Evolutionary conservation across 2,113 vertebrate genomes (phyloP).

Genomic region (Lepus timidus): DNA sequence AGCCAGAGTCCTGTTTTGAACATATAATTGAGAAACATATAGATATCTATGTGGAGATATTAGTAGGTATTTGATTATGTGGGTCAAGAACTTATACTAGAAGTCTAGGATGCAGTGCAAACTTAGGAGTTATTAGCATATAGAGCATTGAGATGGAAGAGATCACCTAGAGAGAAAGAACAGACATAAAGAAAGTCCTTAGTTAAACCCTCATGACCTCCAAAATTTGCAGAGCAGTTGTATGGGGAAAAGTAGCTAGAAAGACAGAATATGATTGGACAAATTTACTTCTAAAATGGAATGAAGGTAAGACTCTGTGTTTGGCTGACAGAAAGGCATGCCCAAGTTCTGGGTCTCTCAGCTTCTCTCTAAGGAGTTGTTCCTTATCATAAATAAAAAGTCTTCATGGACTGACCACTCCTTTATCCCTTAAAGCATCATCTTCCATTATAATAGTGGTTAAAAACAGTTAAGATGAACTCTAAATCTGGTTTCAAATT

Average conservation of each 20-base stretch:
- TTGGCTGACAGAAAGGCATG: background rate
- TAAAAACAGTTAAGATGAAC: background rate
- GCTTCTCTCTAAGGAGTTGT: background rate
- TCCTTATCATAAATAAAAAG: background rate
- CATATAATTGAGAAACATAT: background rate
- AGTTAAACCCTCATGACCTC: background rate
- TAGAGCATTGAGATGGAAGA: background rate
- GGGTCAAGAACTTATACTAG: background rate
- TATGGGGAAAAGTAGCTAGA: background rate
- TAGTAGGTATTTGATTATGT: background rate
- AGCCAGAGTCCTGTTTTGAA: background rate
- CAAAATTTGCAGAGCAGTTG: background rate
- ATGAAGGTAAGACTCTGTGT: background rate
- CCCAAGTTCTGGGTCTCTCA: background rate
- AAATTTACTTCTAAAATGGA: background rate
- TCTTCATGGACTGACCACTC: background rate
- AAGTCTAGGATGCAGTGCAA: background rate
- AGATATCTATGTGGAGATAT: background rate
- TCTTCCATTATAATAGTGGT: background rate
- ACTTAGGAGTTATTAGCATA: background rate
- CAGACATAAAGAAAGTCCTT: background rate
- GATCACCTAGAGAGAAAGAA: background rate
- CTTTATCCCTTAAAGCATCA: too few relatives aligned
- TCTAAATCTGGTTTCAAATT: constrained; percentile 27
- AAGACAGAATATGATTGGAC: background rate